phyloP scores from a whole-genome alignment of 2,113 vertebrate genomes.

The Melierax canorus region DNA sequence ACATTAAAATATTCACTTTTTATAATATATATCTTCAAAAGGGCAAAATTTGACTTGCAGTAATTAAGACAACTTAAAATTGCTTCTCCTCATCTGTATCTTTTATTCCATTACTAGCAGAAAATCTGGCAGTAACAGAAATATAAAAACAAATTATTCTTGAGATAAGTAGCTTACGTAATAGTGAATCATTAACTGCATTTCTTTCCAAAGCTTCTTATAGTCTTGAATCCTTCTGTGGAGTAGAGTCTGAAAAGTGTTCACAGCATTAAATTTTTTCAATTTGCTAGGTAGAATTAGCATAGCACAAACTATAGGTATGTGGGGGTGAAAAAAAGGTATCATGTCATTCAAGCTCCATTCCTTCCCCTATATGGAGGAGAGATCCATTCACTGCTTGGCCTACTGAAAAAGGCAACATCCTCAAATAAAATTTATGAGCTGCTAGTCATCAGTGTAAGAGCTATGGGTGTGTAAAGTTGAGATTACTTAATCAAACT shows the following conservation, averaged over 20 bases:
- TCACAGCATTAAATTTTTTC: neutral
- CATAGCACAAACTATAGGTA: neutral
- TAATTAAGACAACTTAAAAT: slow-evolving; percentile 17
- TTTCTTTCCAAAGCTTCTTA: neutral
- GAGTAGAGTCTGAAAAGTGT: neutral
- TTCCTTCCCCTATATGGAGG: neutral
- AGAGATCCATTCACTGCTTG: neutral
- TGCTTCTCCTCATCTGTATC: neutral
- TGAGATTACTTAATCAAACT: neutral
- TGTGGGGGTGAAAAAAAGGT: neutral
- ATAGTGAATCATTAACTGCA: neutral
- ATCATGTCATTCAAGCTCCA: neutral
- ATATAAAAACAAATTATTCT: slow-evolving; percentile 20
- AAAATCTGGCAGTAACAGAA: slow-evolving; percentile 1
- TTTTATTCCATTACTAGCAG: neutral
- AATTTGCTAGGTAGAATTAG: neutral
- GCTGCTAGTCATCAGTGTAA: neutral
- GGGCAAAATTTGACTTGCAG: neutral
- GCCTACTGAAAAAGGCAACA: neutral
- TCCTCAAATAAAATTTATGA: neutral
- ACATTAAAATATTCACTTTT: neutral
- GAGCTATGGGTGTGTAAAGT: neutral
- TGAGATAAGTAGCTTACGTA: neutral
- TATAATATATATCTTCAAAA: neutral
- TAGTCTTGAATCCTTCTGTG: neutral